These are phyloP conservation scores for Stratiolaelaps scimitus DNA, from an alignment of 1,140 invertebrate genomes.

Conservation along the genomic window DNA sequence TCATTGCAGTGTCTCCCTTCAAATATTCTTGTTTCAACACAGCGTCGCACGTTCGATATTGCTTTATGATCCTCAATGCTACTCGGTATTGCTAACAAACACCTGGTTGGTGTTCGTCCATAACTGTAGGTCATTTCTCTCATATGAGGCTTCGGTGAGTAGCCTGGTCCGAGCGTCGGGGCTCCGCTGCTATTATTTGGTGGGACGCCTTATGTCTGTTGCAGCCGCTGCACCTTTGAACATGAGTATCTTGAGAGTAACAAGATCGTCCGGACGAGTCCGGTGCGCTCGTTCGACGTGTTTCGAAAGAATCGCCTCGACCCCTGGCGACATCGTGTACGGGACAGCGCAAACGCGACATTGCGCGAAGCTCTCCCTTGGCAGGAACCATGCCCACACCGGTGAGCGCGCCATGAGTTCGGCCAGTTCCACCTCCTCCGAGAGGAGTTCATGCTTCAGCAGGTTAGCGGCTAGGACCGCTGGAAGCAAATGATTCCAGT, in stretches of 20 bases:
- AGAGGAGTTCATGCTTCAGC: neutral
- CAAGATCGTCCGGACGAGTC: neutral
- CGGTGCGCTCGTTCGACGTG: constrained; percentile 12
- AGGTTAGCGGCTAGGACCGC: neutral
- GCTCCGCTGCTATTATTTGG: too few relatives aligned
- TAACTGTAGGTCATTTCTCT: too few relatives aligned
- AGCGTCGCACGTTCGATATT: too few relatives aligned
- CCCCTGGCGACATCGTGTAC: constrained; percentile 16
- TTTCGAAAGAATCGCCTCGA: constrained; percentile 19
- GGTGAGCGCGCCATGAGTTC: neutral
- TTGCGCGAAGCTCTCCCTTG: neutral
- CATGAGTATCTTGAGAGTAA: constrained; percentile 2
- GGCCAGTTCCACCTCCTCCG: neutral
- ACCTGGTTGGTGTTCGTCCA: too few relatives aligned
- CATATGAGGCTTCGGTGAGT: too few relatives aligned
- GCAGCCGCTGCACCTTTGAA: too few relatives aligned
- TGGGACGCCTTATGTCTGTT: too few relatives aligned
- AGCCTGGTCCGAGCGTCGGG: too few relatives aligned
- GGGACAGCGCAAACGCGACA: constrained; percentile 13
- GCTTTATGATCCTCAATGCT: too few relatives aligned
- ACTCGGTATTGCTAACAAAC: too few relatives aligned
- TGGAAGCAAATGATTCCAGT: neutral
- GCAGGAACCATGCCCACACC: constrained; percentile 21
- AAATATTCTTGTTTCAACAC: too few relatives aligned
- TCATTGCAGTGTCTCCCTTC: too few relatives aligned